Base-by-base conservation (phyloP, 2,797 vertebrate genomes). In the Zalophus californianus region DNA sequence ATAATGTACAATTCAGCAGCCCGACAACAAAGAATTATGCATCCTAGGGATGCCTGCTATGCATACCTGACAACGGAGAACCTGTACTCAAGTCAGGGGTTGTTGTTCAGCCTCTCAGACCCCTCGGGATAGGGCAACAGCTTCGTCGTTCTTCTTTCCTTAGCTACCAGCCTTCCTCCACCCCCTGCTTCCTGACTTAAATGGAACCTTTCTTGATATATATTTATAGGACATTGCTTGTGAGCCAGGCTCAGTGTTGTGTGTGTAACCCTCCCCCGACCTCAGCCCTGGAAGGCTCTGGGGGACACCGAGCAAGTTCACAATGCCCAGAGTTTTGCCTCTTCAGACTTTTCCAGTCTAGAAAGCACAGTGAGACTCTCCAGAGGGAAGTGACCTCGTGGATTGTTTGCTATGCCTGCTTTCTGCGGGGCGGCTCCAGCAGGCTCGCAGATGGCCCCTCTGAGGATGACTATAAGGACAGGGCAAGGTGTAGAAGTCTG, bases 361-460 rank as follows among this genome's bases (percentile, higher is more conserved):
- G 56, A 97, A 94, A 92, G n/a, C 32, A 78, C 60, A 86, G 58
- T 2, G 68, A 84, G 44, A 56, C n/a, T 41, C 85, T 96, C 90
- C 0, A 4, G 89, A 97, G 82, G 90, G 44, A 91, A 89, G 84
- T 13, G 41, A 25, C 52, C 50, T 79, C 3, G 0, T 64, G 73
- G 62, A 29, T 11, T 62, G 50, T 75, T 94, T 54, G 82, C 41
- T 82, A 18, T 96, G 35, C 50, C 58, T 44, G 52, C 72, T 96
- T 97, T 84, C 60, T 54, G 18, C 4, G 16, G 86, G 32, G 41
- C 38, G 18, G 75, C 73, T 70, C 95, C 27, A 10, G 60, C 18
- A 21, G 44, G 41, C 20, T 58, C 8, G 2, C 29, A 56, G 52
- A 60, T 38, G 58, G 41, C 13, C 1, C 91, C 44, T 91, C 82